A percentile compares a stretch with the other conserved stretches of the same genome.
These are phyloP conservation scores for Pterocles burchelli DNA, from an alignment of 2,113 vertebrate species.

Conservation along the genomic window DNA sequence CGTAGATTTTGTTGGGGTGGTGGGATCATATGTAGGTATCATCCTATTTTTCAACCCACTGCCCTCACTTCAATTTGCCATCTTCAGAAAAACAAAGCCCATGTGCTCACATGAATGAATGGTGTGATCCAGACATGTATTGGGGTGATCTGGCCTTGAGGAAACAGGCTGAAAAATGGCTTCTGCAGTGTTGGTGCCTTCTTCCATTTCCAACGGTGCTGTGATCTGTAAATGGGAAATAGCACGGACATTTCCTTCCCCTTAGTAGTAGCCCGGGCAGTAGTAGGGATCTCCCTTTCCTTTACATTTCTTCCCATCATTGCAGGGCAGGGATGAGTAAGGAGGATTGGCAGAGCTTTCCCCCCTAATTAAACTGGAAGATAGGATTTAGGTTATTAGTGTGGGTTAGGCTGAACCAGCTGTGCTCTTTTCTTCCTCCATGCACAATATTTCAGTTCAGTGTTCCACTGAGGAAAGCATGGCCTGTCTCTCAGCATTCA, in stretches of 20 bases:
- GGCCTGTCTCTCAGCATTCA: background rate
- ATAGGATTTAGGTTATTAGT: background rate
- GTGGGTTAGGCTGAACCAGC: background rate
- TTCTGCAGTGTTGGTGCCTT: background rate
- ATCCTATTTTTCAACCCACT: background rate
- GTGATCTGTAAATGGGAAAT: background rate
- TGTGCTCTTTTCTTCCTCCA: background rate
- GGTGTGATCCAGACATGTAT: background rate
- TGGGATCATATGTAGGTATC: background rate
- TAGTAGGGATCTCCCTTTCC: background rate
- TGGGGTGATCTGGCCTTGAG: background rate
- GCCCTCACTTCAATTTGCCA: background rate
- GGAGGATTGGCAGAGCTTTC: background rate
- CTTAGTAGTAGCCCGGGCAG: background rate
- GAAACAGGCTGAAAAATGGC: background rate
- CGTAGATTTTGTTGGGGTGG: background rate
- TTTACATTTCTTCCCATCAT: background rate
- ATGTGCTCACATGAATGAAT: background rate
- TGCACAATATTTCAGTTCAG: background rate
- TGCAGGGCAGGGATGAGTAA: background rate
- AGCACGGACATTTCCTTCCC: background rate
- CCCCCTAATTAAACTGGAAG: background rate
- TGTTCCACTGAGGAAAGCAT: background rate
- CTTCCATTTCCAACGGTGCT: background rate
- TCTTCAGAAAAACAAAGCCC: background rate